Percentiles rank a stretch among this genome's conserved stretches.
phyloP scores from a whole-genome alignment of 2,888 invertebrate species.

The Hyposoter dolosus region DNA sequence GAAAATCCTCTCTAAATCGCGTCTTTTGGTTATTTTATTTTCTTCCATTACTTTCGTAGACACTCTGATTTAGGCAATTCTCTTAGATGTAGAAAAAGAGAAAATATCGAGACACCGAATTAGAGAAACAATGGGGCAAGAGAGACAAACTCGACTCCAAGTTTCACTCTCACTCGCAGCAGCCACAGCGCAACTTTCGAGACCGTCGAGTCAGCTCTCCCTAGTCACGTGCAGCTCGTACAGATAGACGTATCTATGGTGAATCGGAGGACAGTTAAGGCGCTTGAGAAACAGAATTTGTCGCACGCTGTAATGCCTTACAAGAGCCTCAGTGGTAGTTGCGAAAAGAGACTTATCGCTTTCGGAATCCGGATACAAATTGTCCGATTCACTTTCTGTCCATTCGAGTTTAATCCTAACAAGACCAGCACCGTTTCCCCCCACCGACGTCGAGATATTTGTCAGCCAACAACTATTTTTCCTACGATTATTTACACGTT shows the following conservation, averaged over 20 bases:
- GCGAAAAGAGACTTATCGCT: constrained; percentile 50
- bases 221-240: constrained; percentile 40
- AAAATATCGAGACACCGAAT: background rate
- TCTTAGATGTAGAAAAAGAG: background rate
- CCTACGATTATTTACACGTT: background rate
- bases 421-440: constrained; percentile 11
- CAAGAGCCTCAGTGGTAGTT: background rate
- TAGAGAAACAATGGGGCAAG: background rate
- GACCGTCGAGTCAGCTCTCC: constrained; percentile 64
- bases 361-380: constrained; percentile 60
- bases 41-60: constrained; percentile 25
- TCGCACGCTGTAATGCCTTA: constrained; percentile 1
- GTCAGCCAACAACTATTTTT: constrained; percentile 40
- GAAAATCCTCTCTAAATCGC: constrained; percentile 16
- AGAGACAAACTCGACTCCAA: background rate
- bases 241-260: constrained; percentile 19
- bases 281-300: constrained; percentile 17
- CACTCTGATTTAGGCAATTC: constrained; percentile 34
- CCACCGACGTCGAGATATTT: constrained; percentile 37
- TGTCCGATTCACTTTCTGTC: constrained; percentile 56
- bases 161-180: constrained; percentile 22
- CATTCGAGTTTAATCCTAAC: constrained; percentile 41
- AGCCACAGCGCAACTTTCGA: constrained; percentile 25
- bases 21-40: constrained; percentile 32
- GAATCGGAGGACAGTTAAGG: constrained; percentile 7